A percentile compares a stretch with the other conserved stretches of the same genome.
These are phyloP conservation scores for Peromyscus aztecus DNA, from an alignment of 2,797 vertebrate species.

Conservation along the genomic window DNA sequence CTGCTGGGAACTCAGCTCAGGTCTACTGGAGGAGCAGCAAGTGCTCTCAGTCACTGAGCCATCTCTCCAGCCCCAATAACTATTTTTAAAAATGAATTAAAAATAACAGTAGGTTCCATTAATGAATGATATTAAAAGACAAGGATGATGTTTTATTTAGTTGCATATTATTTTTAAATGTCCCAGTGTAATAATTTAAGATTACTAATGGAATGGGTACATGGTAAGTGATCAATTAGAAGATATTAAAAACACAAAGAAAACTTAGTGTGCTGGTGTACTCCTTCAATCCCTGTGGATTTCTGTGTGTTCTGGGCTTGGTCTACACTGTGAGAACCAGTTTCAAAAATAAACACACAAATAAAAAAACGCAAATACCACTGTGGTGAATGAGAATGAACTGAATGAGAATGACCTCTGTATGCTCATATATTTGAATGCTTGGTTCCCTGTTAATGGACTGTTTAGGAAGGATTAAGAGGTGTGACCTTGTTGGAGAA, in stretches of 20 bases:
- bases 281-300: neutral
- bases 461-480: neutral
- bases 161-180: constrained; percentile 14
- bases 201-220: neutral
- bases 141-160: neutral
- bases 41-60: neutral
- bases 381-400: too few species aligned
- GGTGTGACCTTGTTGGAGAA: neutral
- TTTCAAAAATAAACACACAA: neutral
- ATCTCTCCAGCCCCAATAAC: neutral
- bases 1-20: neutral
- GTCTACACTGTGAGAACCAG: neutral
- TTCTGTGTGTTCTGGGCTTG: neutral
- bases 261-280: neutral
- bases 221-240: neutral
- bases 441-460: too few species aligned
- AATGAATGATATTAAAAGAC: constrained; percentile 33
- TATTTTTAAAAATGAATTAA: neutral
- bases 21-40: neutral
- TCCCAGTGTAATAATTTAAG: neutral
- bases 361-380: neutral
- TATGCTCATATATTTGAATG: neutral
- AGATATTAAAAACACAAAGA: neutral
- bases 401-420: neutral
- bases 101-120: neutral